Evolutionary conservation across 2,113 vertebrate genomes (phyloP).

Genomic region (Motacilla tschutschensis): DNA sequence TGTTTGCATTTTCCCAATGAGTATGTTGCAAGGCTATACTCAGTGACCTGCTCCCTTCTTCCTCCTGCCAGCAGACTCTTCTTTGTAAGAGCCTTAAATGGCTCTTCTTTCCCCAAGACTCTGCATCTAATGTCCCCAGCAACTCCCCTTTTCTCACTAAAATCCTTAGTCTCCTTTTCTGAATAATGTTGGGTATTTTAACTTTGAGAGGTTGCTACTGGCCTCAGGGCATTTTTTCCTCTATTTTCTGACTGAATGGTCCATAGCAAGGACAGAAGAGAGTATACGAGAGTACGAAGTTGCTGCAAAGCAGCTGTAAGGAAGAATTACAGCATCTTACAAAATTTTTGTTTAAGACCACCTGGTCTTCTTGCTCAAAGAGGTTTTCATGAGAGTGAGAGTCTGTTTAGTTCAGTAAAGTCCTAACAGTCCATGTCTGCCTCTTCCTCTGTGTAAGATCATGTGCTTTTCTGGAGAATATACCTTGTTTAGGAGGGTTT

Average conservation of each 20-base stretch:
- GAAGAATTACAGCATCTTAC: neutral
- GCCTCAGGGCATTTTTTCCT: neutral
- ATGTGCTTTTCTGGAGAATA: neutral
- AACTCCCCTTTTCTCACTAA: neutral
- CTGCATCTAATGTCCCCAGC: neutral
- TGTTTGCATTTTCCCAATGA: neutral
- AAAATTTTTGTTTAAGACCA: neutral
- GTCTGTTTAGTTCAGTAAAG: neutral
- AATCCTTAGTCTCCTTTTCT: neutral
- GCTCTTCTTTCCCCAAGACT: neutral
- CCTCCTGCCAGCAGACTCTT: neutral
- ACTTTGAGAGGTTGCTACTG: neutral
- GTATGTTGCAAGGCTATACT: neutral
- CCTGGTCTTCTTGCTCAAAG: neutral
- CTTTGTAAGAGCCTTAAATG: neutral
- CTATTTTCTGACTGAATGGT: neutral
- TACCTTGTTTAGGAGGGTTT: neutral
- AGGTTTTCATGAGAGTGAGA: neutral
- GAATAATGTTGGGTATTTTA: neutral
- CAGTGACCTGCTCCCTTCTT: neutral
- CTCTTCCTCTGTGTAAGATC: neutral
- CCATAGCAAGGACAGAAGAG: neutral
- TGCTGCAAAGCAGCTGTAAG: neutral
- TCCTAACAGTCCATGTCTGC: fast-evolving
- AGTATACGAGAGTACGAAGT: neutral